Evolutionary conservation across 2,113 vertebrate genomes (phyloP), one percentile per base, ranked within the genome.

Genomic region (Scortum barcoo): DNA sequence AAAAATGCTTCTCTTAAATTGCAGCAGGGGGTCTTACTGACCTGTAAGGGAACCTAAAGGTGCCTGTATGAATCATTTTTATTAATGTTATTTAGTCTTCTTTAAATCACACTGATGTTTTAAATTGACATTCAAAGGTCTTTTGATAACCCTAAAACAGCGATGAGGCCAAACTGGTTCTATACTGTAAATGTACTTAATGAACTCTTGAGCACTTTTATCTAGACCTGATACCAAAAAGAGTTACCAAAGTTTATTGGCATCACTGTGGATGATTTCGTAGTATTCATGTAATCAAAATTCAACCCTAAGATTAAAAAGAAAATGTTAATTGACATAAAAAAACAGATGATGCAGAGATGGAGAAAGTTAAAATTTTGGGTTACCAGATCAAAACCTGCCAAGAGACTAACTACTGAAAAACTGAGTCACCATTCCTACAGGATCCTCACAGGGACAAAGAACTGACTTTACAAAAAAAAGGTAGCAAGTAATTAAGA

Each of bases 1-100:
- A 69, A 12, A 71, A 24, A 68, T 68, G 7, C 7, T 54, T 72
- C 4, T 76, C 11, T 38, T 70, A 28, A 38, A 72, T 72, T 80
- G 40, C 17, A 65, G 44, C 48, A 40, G 5, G 26, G 19, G 13
- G 20, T 51, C 53, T 77, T 7, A 12, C 24, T 44, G 51, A 70
- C 57, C 13, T 57, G 24, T 28, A 2, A 50, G 44, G 44, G 22
- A 28, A 26, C 22, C 11, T 40, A 44, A 56, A 62, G 9, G 38
- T 46, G 11, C 17, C n/a, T 38, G 4, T 8, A 42, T 73, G 17
- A 81, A 66, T 65, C 33, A 22, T 61, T n/a, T 63, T 46, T 16
- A n/a, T 58, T 38, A 65, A 51, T 80, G 56, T 30, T 26, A 48
- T 72, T 63, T 50, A 24, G 30, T 33, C 14, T 10, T 62, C 1